phyloP scores from a whole-genome alignment of 1,140 invertebrate species.

The Chionoecetes opilio region DNA sequence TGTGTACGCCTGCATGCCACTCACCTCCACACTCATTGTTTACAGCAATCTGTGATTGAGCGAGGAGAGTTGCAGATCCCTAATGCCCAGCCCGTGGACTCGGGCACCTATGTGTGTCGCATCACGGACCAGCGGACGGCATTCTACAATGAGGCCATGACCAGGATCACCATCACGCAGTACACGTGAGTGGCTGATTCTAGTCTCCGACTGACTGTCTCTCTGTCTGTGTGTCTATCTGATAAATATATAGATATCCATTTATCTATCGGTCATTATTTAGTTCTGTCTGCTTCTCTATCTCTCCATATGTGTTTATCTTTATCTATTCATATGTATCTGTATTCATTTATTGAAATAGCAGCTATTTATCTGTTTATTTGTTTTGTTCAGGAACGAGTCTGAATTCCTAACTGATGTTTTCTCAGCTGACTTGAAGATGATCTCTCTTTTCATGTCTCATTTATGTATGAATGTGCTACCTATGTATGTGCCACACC shows the following conservation, averaged over 20 bases:
- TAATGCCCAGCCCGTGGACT: conserved; percentile 88
- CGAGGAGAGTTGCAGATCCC: conserved; percentile 90
- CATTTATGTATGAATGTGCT: too few species aligned
- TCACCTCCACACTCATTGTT: not conserved
- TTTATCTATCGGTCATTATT: not conserved
- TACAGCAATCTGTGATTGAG: conserved; percentile 75
- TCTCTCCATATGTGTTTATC: too few species aligned
- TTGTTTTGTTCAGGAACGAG: too few species aligned
- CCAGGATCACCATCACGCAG: conserved; percentile 69
- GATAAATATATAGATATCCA: not conserved
- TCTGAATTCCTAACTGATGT: too few species aligned
- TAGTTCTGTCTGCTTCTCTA: too few species aligned
- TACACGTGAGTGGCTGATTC: conserved; percentile 60
- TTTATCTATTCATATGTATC: too few species aligned
- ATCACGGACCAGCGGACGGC: conserved; percentile 65
- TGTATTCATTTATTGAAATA: too few species aligned
- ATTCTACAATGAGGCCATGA: conserved; percentile 63
- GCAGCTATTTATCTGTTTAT: too few species aligned
- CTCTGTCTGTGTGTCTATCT: not conserved
- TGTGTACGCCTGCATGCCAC: not conserved
- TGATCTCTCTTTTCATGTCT: too few species aligned
- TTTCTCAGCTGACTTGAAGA: too few species aligned
- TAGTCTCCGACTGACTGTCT: too few species aligned
- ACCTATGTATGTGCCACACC: too few species aligned
- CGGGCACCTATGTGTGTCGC: conserved; percentile 92